Evolutionary conservation across 1,140 invertebrate species (phyloP).

Genomic region (Platorchestia sp.): DNA sequence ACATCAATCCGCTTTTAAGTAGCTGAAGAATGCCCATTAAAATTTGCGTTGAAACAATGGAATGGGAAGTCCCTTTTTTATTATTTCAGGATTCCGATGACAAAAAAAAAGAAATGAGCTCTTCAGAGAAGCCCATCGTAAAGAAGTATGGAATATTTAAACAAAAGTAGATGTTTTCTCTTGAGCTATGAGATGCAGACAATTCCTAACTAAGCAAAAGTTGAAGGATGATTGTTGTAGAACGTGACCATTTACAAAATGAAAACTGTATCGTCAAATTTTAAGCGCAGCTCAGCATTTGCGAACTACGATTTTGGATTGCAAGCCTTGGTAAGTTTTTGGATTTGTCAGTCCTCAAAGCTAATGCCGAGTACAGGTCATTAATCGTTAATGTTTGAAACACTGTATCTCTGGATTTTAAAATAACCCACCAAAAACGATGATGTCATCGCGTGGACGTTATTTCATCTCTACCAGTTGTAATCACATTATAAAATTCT

Average conservation of each 20-base stretch:
- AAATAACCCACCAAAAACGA: too few relatives aligned
- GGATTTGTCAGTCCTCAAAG: too few relatives aligned
- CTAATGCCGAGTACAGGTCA: too few relatives aligned
- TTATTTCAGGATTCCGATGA: not conserved
- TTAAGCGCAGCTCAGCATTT: not conserved
- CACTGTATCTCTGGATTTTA: too few relatives aligned
- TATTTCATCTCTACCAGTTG: too few relatives aligned
- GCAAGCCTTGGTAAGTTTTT: not conserved
- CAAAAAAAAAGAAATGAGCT: conserved; percentile 44
- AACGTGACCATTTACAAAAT: not conserved
- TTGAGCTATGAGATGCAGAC: not conserved
- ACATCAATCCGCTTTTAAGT: conserved; percentile 15
- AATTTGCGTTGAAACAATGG: not conserved
- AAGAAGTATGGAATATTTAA: not conserved
- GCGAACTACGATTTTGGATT: not conserved
- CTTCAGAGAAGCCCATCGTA: not conserved
- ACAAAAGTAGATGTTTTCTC: not conserved
- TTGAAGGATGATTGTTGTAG: not conserved
- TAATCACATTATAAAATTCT: too few relatives aligned
- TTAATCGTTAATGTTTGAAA: too few relatives aligned
- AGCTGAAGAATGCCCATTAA: not conserved
- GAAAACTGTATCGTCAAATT: not conserved
- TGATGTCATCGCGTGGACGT: too few relatives aligned
- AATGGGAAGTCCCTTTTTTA: not conserved
- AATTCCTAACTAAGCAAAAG: not conserved